Percentiles rank a stretch among this genome's conserved stretches.
Evolutionary conservation across 2,888 invertebrate genomes (phyloP).

Genomic region (Hemistola chrysoprasaria): DNA sequence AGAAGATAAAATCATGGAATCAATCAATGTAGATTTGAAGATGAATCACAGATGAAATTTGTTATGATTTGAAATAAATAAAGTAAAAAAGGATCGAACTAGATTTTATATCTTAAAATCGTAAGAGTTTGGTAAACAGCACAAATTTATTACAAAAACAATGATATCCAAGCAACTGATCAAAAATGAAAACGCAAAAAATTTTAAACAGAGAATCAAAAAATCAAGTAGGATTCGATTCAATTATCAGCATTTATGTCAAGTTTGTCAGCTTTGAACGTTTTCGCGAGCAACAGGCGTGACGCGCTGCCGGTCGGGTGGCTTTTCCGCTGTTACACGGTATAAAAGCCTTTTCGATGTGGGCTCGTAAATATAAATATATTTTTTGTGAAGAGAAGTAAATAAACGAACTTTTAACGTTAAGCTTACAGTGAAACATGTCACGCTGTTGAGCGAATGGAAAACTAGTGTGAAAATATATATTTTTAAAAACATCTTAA

Average conservation of each 20-base stretch:
- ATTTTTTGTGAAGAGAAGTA: conserved; percentile 7
- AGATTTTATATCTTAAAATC: too few species aligned
- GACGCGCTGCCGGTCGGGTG: conserved; percentile 14
- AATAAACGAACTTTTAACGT: neutral
- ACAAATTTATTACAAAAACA: too few species aligned
- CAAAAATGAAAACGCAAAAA: neutral
- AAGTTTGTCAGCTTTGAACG: conserved; percentile 17
- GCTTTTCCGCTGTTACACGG: conserved; percentile 10
- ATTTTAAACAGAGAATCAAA: neutral
- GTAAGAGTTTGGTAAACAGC: too few species aligned
- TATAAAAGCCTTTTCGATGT: conserved; percentile 19
- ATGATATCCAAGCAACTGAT: too few species aligned
- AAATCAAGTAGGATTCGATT: conserved; percentile 6
- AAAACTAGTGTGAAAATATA: too few species aligned
- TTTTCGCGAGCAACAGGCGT: conserved; percentile 22
- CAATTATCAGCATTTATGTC: conserved; percentile 23
- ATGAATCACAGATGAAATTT: too few species aligned
- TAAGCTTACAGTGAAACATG: neutral
- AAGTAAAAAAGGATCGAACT: too few species aligned
- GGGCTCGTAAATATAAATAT: conserved; percentile 13
- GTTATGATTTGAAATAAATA: too few species aligned
- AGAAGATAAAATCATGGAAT: too few species aligned
- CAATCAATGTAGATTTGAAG: too few species aligned
- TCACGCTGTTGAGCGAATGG: neutral
- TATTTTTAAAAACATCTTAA: too few species aligned